Conservation (phyloP, 2,113 vertebrate genomes). For the Azemiops feae region DNA sequence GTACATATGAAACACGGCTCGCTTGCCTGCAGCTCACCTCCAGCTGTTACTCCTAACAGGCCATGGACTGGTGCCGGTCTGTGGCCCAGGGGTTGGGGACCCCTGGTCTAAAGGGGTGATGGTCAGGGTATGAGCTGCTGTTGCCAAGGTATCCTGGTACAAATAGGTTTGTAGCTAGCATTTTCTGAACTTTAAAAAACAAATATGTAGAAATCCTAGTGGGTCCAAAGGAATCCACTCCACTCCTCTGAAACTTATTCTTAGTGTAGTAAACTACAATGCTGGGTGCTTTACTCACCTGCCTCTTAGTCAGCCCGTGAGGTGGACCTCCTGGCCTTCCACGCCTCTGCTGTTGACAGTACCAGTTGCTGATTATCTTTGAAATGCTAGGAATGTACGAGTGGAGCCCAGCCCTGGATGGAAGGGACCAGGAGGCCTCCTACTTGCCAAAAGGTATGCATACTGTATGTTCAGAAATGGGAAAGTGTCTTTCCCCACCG, state of each 20-base stretch:
- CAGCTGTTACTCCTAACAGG: too few relatives aligned
- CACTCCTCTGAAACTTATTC: neutral
- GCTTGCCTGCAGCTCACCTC: too few relatives aligned
- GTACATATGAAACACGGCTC: too few relatives aligned
- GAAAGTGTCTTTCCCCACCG: neutral
- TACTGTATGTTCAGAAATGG: neutral
- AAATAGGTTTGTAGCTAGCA: neutral
- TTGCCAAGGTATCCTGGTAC: neutral
- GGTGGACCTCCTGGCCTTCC: neutral
- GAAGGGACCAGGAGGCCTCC: neutral
- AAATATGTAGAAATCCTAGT: neutral
- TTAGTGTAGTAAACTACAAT: neutral
- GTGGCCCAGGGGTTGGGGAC: neutral
- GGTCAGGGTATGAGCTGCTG: neutral
- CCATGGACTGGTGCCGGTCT: too few relatives aligned
- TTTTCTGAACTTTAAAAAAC: neutral
- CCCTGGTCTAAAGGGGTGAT: neutral
- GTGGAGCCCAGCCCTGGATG: neutral
- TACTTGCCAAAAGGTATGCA: neutral
- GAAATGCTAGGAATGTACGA: slow-evolving; percentile 28
- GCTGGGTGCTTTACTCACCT: neutral
- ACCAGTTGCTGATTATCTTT: slow-evolving; percentile 21
- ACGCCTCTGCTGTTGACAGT: neutral
- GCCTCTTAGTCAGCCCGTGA: neutral
- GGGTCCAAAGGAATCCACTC: neutral